Base-by-base conservation (phyloP, 2,113 vertebrate species). In the Patagioenas fasciata region DNA sequence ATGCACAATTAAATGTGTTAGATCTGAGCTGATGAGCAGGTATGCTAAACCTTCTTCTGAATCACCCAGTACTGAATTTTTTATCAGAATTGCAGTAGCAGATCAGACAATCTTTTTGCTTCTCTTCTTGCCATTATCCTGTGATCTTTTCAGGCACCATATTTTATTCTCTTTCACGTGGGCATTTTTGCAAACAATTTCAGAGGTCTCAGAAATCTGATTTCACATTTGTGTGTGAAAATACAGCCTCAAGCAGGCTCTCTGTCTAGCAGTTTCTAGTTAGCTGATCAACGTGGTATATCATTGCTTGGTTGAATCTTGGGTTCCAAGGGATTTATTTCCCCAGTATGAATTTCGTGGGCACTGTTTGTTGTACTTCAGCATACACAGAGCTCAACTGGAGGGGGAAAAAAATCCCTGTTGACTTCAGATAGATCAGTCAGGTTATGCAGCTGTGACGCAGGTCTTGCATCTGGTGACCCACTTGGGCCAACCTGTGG, bases 1-100 rank as follows among this genome's bases (percentile, higher is more conserved):
- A 65, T 89, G 92, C 92, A 95, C 96, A 96, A 96, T 96, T 97
- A 96, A 57, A 77, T 89, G 91, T 94, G 91, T 96, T 96, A 96
- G 95, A 96, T 96, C 87, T 77, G 79, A 95, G 88, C 62, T 96
- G 95, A 96, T 89, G 91, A 97, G 84, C 93, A 96, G 91, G 84
- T 95, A 80, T 94, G 94, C 91, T 93, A 87, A 93, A 89, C 78
- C 74, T 80, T 75, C 91, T 71, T 75, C 83, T 89, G 83, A 95
- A 91, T 85, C 85, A 94, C 36, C 44, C 57, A 54, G 44, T 36
- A 47, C 65, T 92, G 93, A 95, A 93, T 96, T 92, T 96, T 95
- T 93, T 84, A 96, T 93, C 77, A 92, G 65, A 83, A 91, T 65
- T 87, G 36, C 86, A 61, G 70, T 38, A 89, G 72, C 42, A 91